Evolutionary conservation across 2,797 vertebrate genomes (phyloP).

Genomic region (Karalla daura): DNA sequence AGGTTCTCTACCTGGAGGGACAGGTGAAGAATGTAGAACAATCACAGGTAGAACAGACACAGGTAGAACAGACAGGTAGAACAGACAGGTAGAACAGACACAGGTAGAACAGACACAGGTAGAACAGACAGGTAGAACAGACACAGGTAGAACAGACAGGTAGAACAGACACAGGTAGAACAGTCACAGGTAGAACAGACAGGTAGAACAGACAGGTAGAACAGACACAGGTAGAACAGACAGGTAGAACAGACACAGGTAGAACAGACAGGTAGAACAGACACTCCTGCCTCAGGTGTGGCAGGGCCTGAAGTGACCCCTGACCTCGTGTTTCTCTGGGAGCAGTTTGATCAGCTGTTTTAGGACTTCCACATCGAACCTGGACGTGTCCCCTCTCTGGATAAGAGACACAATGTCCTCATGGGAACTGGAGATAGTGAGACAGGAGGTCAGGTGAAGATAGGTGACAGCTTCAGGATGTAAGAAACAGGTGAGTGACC

Average conservation of each 20-base stretch:
- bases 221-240: not conserved
- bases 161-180: not conserved
- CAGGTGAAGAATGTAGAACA: conserved; percentile 2
- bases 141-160: not conserved
- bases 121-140: not conserved
- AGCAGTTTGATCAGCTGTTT: conserved; percentile 91
- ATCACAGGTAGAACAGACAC: not conserved
- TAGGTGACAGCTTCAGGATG: not conserved
- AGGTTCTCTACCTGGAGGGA: conserved; percentile 87
- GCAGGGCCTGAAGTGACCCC: conserved; percentile 6
- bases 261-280: not conserved
- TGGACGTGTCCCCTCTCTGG: conserved; percentile 84
- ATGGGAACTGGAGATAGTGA: conserved; percentile 80
- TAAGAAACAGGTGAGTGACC: not conserved
- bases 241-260: not conserved
- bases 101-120: not conserved
- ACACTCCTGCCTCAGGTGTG: no score
- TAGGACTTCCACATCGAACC: conserved; percentile 88
- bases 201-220: not conserved
- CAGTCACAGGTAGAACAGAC: not conserved
- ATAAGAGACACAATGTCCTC: conserved; percentile 87
- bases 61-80: not conserved
- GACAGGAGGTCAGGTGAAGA: not conserved
- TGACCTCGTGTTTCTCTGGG: conserved; percentile 92
- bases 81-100: not conserved